Evolutionary conservation across 2,888 invertebrate genomes (phyloP).

Genomic region (Microplitis deprimator): DNA sequence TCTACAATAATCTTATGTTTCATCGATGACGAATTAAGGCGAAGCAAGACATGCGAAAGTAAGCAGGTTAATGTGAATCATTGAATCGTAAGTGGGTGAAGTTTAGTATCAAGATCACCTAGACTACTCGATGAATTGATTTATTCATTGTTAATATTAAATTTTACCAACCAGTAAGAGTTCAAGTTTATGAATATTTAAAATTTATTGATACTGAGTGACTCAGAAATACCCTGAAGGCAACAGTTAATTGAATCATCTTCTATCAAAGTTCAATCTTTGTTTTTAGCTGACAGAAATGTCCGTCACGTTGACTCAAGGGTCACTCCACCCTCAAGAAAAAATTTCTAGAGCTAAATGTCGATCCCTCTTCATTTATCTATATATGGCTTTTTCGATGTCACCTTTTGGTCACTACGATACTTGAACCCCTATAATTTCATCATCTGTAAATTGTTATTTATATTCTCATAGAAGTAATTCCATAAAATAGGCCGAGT

Average conservation of each 20-base stretch:
- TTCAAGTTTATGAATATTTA: background rate
- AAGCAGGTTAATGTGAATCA: no score
- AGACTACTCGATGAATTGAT: no score
- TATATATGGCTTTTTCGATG: background rate
- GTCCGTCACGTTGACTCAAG: conserved; percentile 29
- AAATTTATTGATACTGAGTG: conserved; percentile 7
- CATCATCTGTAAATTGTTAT: background rate
- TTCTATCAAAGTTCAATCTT: conserved; percentile 46
- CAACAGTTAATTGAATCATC: conserved; percentile 62
- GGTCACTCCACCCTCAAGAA: background rate
- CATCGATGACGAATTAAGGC: no score
- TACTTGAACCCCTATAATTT: background rate
- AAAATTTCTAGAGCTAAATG: conserved; percentile 6
- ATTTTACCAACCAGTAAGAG: no score
- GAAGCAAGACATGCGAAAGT: no score
- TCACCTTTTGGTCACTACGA: background rate
- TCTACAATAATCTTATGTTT: no score
- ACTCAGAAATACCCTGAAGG: conserved; percentile 6
- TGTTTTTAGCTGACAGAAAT: conserved; percentile 2
- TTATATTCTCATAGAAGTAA: conserved; percentile 12
- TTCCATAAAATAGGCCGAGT: background rate
- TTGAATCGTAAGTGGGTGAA: no score
- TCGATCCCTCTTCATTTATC: conserved; percentile 25
- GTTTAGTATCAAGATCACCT: no score
- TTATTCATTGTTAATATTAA: no score